Evolutionary conservation across 1,140 invertebrate genomes (phyloP), one percentile per base, ranked within the genome.

Genomic region (Saccostrea cuccullata): DNA sequence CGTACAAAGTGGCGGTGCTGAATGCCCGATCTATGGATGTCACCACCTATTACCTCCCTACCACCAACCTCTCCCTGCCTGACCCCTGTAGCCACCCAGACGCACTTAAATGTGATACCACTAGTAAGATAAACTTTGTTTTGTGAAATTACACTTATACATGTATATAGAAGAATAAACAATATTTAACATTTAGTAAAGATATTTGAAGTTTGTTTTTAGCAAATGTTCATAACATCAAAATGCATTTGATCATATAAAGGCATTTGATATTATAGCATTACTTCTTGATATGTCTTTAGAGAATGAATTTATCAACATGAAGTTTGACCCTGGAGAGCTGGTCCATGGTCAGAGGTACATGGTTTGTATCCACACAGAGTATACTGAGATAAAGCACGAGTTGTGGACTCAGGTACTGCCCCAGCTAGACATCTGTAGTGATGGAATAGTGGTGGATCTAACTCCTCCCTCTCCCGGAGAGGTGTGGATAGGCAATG

Each of bases 361-460:
- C 47, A 86, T 84, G 36, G 77, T 91, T 6, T 92, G 91, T 87
- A 85, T 92, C 23, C 86, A 90, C 77, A 90, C 91, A 17, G 85
- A 87, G 2, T 56, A 23, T 40, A 89, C 20, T 30, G 73, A 36
- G 4, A 82, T 89, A 15, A 30, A 88, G 47, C 82, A 89, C 60
- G 88, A 83, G 90, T 90, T 56, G 86, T 87, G 55, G 87, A 88
- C 82, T 86, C 82, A 58, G 84, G 89, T 9, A n/a, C 40, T 30
- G 47, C 90, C 55, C 8, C 15, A 64, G 23, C 84, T 92, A 0
- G 87, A 84, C 55, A n/a, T 73, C 15, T 92, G 91, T 70, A 91
- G 90, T 91, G 90, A 91, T 86, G 91, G 91, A 17, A 77, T 91
- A 8, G 82, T 88, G 11, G 88, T 91, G 6, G 91, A 92, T 85